Evolutionary conservation across 2,888 invertebrate genomes (phyloP).

Genomic region (Crepidodera aurea): DNA sequence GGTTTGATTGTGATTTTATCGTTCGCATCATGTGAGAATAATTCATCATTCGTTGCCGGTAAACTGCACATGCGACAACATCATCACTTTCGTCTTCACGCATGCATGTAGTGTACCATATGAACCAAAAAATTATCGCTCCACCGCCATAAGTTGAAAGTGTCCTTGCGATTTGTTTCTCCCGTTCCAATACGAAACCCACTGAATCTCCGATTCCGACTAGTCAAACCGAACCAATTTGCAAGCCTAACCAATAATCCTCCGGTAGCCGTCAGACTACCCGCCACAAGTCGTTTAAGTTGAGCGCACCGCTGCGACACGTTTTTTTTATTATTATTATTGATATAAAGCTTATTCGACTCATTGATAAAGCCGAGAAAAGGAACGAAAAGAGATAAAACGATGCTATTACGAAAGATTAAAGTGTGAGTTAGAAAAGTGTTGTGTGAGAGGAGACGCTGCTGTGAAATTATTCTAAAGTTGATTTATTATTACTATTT

Average conservation of each 20-base stretch:
- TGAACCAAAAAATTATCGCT: too few species aligned
- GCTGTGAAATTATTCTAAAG: too few species aligned
- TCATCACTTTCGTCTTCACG: too few species aligned
- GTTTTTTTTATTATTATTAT: background rate
- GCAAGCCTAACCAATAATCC: background rate
- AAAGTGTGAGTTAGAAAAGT: background rate
- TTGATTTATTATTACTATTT: too few species aligned
- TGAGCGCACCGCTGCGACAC: too few species aligned
- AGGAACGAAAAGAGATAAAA: background rate
- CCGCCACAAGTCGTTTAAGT: background rate
- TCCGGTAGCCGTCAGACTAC: slow-evolving; percentile 5
- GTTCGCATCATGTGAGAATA: too few species aligned
- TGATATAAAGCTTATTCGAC: background rate
- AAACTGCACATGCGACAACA: too few species aligned
- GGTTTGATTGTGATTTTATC: too few species aligned
- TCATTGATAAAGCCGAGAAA: background rate
- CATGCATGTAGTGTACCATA: too few species aligned
- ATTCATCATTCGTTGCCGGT: too few species aligned
- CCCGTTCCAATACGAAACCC: background rate
- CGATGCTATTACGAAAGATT: background rate
- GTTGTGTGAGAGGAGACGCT: too few species aligned
- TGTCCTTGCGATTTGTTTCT: background rate
- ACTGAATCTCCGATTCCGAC: background rate
- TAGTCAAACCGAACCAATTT: background rate
- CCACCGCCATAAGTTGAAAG: too few species aligned